A percentile compares a stretch with the other conserved stretches of the same genome.
These are phyloP conservation scores for Macropodus opercularis DNA, from an alignment of 2,797 vertebrate genomes.

Conservation along the genomic window DNA sequence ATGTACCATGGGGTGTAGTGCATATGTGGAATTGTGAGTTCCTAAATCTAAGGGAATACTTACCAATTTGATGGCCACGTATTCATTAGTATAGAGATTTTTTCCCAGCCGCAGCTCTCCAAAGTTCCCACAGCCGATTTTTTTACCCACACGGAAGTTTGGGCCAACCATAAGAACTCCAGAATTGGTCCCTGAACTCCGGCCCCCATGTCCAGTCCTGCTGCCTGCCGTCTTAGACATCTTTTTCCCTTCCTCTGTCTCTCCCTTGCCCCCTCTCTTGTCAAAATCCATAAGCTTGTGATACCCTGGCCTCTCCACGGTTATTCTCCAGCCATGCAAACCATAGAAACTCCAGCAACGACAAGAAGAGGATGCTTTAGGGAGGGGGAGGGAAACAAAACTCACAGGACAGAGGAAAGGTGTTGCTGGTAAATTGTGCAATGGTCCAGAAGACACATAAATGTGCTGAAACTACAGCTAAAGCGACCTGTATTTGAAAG, in stretches of 20 bases:
- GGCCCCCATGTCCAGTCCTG: conserved; percentile 88
- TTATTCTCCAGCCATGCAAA: conserved; percentile 96
- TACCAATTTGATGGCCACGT: conserved; percentile 99
- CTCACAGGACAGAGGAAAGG: conserved; percentile 63
- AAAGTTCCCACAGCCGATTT: conserved; percentile 98
- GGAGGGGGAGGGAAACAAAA: conserved; percentile 60
- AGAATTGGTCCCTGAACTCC: conserved; percentile 91
- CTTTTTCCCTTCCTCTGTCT: conserved; percentile 94
- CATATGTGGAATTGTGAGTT: not conserved
- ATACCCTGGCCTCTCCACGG: conserved; percentile 99
- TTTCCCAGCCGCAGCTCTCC: conserved; percentile 98
- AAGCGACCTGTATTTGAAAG: conserved; percentile 39
- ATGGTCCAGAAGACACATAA: conserved; percentile 54
- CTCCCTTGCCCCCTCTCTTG: conserved; percentile 98
- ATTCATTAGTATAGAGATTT: conserved; percentile 99
- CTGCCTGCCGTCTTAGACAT: conserved; percentile 93
- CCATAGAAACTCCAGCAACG: conserved; percentile 87
- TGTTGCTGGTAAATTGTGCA: conserved; percentile 59
- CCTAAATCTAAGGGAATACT: conserved; percentile 65
- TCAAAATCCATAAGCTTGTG: conserved; percentile 99
- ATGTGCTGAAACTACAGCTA: conserved; percentile 41
- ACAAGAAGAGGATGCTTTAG: conserved; percentile 61
- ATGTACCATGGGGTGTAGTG: not conserved
- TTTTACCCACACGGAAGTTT: conserved; percentile 98
- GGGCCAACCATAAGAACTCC: conserved; percentile 99